A percentile compares a stretch with the other conserved stretches of the same genome.
Conservation (phyloP, 2,113 vertebrate genomes). For the Rhipidura dahli region DNA sequence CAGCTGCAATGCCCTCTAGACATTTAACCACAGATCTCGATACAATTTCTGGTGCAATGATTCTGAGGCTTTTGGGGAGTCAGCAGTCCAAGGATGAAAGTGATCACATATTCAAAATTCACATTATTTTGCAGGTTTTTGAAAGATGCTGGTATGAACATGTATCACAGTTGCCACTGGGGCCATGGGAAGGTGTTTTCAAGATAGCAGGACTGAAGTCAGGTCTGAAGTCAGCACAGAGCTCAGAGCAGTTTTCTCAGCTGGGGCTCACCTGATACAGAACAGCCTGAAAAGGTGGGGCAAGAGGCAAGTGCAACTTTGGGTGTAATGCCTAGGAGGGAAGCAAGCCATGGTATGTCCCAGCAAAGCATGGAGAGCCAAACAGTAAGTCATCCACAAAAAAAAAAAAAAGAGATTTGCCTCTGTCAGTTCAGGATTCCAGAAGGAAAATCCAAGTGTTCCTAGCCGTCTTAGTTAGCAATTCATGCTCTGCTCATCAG, state of each 20-base stretch:
- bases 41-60: neutral
- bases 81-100: neutral
- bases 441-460: neutral
- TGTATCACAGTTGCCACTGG: neutral
- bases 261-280: neutral
- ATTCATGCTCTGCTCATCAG: neutral
- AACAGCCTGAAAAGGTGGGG: neutral
- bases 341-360: neutral
- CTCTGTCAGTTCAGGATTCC: neutral
- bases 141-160: neutral
- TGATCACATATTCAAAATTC: neutral
- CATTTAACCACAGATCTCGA: neutral
- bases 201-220: neutral
- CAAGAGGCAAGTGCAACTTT: neutral
- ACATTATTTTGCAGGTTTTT: neutral
- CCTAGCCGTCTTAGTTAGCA: neutral
- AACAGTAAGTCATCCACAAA: neutral
- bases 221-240: neutral
- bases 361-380: neutral
- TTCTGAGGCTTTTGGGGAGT: neutral
- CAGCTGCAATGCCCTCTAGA: neutral
- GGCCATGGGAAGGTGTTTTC: neutral
- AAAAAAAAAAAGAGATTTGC: neutral
- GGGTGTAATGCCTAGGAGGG: rapidly evolving
- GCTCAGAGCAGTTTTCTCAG: neutral